Evolutionary conservation across 92 coral and sea anemone species (phyloP), one percentile per base, ranked within the genome.

Genomic region (Epizoanthus fatuus): DNA sequence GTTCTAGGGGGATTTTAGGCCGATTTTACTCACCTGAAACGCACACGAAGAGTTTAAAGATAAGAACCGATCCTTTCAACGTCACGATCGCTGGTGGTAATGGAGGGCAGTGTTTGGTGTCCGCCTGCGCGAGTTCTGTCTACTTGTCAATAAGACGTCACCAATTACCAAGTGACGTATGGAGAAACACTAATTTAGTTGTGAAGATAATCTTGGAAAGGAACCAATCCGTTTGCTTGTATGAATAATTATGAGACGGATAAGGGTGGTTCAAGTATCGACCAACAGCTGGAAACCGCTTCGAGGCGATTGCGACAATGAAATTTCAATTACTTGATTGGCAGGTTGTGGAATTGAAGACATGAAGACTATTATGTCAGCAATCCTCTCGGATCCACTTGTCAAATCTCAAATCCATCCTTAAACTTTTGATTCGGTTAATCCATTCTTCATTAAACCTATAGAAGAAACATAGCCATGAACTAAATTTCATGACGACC

Each of bases 121-220:
- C 82, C 82, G 82, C 82, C 59, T 60, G 81, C 81, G 81, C 81
- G 81, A 90, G 87, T 81, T 66, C 84, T 86, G 38, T 93, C 91
- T 88, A 57, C 93, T 74, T 91, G 91, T 93, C 97, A 93, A 91
- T 93, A 83, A 87, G 91, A 87, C 85, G 93, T 88, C 93, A 93
- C 84, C 92, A 93, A 93, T 93, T 92, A 92, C 87, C 84, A 78
- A 89, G 87, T 92, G 95, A 89, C 84, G 90, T 89, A 62, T 77
- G 79, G 84, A 45, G 86, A 78, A 89, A 73, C 73, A 71, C 86
- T 88, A 87, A 91, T 91, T 91, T 80, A 88, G 84, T 80, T 55
- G 47, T 58, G 82, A 77, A 77, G 81, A 77, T 77, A 62, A 77
- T 42, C 70, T 60, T 64, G 55, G 44, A 19, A 77, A 58, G 14